Evolutionary conservation across 2,113 vertebrate genomes (phyloP).

Genomic region (Festucalex cinctus): DNA sequence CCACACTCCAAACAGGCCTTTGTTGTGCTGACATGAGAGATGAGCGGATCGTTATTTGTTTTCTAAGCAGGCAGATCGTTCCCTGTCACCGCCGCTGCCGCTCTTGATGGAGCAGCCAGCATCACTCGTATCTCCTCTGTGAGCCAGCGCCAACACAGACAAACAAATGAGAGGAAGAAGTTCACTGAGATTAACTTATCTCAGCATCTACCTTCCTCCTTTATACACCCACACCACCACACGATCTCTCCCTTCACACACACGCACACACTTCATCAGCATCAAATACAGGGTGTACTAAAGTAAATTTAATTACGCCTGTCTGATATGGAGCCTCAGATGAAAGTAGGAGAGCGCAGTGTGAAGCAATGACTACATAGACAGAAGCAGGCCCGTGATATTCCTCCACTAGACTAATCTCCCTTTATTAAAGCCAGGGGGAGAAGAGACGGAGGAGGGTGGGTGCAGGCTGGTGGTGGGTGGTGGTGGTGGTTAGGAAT

Average conservation of each 20-base stretch:
- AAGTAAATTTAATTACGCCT: slow-evolving; percentile 81
- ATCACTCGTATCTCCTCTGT: slow-evolving; percentile 37
- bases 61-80: slow-evolving; percentile 66
- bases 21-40: slow-evolving; percentile 73
- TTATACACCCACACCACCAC: slow-evolving; percentile 60
- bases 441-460: slow-evolving; percentile 32
- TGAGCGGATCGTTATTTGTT: slow-evolving; percentile 72
- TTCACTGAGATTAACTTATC: slow-evolving; percentile 71
- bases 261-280: slow-evolving; percentile 63
- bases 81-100: slow-evolving; percentile 60
- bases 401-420: slow-evolving; percentile 75
- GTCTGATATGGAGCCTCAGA: slow-evolving; percentile 75
- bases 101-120: slow-evolving; percentile 62
- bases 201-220: slow-evolving; percentile 62
- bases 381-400: slow-evolving; percentile 70
- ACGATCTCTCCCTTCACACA: slow-evolving; percentile 46
- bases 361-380: slow-evolving; percentile 66
- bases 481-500: slow-evolving; percentile 10
- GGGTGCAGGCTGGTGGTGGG: neutral
- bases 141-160: slow-evolving; percentile 57
- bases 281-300: slow-evolving; percentile 74
- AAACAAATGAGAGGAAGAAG: slow-evolving; percentile 70
- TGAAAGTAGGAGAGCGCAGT: slow-evolving; percentile 71
- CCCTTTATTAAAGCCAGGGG: slow-evolving; percentile 77
- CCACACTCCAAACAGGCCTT: slow-evolving; percentile 68